phyloP scores from a whole-genome alignment of 2,888 invertebrate species.

The Cosmia trapezina region DNA sequence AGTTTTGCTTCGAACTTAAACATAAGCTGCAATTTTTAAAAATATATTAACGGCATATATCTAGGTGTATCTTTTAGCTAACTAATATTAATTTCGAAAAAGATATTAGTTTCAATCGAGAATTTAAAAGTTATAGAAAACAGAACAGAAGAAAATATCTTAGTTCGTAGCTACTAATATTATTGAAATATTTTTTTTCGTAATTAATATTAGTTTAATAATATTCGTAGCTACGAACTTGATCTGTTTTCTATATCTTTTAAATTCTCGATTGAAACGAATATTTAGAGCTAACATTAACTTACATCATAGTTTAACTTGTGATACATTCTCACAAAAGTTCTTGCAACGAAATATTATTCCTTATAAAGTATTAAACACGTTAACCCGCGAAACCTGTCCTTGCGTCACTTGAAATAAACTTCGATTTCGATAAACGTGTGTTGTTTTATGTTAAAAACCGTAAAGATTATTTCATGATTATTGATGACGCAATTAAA shows the following conservation, averaged over 20 bases:
- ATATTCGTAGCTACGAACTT: too few species aligned
- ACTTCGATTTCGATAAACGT: conserved; percentile 12
- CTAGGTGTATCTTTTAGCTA: too few species aligned
- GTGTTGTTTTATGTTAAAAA: conserved; percentile 25
- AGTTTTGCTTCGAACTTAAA: neutral
- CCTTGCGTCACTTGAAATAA: neutral
- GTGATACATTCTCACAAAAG: neutral
- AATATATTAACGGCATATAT: neutral
- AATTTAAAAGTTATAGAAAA: too few species aligned
- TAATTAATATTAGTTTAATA: too few species aligned
- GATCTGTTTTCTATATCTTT: neutral
- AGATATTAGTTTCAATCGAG: too few species aligned
- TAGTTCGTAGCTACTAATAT: too few species aligned
- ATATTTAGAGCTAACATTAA: neutral
- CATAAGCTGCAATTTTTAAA: neutral
- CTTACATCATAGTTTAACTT: neutral
- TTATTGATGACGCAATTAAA: conserved; percentile 11
- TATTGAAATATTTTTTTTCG: too few species aligned
- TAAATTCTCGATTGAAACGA: neutral
- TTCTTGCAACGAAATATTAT: neutral
- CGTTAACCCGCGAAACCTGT: neutral
- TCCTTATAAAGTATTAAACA: neutral
- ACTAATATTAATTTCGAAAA: too few species aligned
- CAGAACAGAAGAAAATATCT: too few species aligned
- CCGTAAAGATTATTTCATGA: conserved; percentile 19